Evolutionary conservation across 2,113 vertebrate species (phyloP), one percentile per base, ranked within the genome.

Genomic region (Geothlypis trichas): DNA sequence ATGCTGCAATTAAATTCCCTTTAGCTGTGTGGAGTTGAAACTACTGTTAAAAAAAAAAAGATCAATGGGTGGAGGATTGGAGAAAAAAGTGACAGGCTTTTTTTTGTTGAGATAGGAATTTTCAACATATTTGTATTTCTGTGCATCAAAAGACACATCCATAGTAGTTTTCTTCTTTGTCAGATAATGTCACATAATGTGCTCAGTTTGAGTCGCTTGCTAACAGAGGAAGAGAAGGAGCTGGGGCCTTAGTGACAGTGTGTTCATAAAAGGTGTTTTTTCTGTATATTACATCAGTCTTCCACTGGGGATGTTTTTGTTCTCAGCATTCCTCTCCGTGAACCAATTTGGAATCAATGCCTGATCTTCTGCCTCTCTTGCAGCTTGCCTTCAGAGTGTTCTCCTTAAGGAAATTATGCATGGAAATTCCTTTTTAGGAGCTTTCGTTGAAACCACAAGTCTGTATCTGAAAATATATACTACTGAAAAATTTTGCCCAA

Each of bases 351-450:
- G 95, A 95, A 87, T 95, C 85, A 93, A 57, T 42, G 59, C 44
- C 26, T 90, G 91, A 94, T 96, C 83, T 94, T 79, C 73, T 4
- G 14, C 69, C 19, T 95, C 35, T 91, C 75, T 84, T 92, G 84
- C 73, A 93, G 81, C 39, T 49, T 88, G 37, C 66, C 81, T 96
- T 96, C 88, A 84, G 91, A 95, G 41, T 84, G 81, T 54, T 95
- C 83, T 96, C 57, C 41, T 91, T 87, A 93, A 96, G 95, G 71
- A 98, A 97, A 96, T 96, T 97, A 97, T 95, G 80, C 95, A 95
- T 94, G 83, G 85, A 97, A 97, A 98, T 97, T 96, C 78, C 42
- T 87, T 97, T 97, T 95, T 95, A 96, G 11, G 57, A 96, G 95
- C 69, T 96, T 96, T 97, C 80, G 76, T 58, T 85, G 92, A 97